phyloP scores from a whole-genome alignment of 2,113 vertebrate species.

The Tauraco erythrolophus region DNA sequence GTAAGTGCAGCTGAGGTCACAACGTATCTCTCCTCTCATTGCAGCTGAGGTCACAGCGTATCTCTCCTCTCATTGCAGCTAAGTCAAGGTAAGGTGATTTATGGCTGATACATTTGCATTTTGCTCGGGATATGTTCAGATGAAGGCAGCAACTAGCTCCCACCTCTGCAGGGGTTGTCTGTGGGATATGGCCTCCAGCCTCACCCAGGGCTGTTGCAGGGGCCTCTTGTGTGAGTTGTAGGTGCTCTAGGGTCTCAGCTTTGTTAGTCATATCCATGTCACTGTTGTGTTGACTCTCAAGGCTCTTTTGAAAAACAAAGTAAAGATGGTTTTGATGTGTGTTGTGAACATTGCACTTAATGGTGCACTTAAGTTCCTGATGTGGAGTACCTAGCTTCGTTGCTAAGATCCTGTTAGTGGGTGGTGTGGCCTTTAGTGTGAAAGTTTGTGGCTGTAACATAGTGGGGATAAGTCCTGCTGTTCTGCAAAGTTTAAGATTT shows the following conservation, averaged over 20 bases:
- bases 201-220: fast-evolving
- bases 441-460: fast-evolving
- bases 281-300: not conserved
- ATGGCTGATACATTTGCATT: fast-evolving
- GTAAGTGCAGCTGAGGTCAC: fast-evolving
- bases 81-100: not conserved
- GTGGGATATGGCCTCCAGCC: not conserved
- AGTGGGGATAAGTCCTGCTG: not conserved
- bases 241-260: not conserved
- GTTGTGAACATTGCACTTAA: not conserved
- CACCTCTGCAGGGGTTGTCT: fast-evolving
- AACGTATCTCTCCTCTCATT: fast-evolving
- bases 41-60: fast-evolving
- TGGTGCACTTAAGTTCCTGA: not conserved
- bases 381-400: too few species aligned
- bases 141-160: fast-evolving
- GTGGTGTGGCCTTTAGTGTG: not conserved
- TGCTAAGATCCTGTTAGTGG: not conserved
- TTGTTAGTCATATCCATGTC: fast-evolving
- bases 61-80: fast-evolving
- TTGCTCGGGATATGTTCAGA: not conserved
- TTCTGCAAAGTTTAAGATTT: not conserved
- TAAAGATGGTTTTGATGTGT: fast-evolving
- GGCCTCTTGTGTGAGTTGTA: fast-evolving
- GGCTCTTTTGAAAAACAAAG: not conserved